Evolutionary conservation across 1,140 invertebrate species (phyloP).

Genomic region (Caerostris extrusa): DNA sequence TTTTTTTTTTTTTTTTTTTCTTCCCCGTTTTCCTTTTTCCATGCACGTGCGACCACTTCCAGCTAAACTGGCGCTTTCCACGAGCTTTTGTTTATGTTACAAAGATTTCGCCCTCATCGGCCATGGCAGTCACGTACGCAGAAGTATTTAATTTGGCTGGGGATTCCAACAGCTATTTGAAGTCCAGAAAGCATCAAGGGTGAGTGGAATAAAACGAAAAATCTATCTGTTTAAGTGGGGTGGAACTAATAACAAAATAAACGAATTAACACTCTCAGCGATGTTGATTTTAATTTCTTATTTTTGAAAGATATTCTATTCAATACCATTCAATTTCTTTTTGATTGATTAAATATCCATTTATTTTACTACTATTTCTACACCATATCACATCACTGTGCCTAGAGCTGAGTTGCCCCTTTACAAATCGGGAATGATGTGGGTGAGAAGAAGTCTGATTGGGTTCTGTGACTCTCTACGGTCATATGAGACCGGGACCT

Average conservation of each 20-base stretch:
- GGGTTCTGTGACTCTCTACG: too few species aligned
- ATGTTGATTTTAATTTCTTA: background rate
- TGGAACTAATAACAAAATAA: background rate
- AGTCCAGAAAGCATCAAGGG: background rate
- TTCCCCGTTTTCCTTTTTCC: background rate
- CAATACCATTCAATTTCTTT: background rate
- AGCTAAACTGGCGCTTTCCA: conserved; percentile 49
- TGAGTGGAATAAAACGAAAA: background rate
- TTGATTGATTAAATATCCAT: too few species aligned
- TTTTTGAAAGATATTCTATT: background rate
- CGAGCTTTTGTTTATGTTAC: conserved; percentile 48
- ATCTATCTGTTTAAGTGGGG: background rate
- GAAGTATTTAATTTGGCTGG: conserved; percentile 24
- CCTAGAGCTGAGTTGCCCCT: too few species aligned
- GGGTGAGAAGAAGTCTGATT: too few species aligned
- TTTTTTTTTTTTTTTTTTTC: background rate
- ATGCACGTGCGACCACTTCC: conserved; percentile 51
- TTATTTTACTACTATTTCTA: too few species aligned
- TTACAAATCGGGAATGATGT: too few species aligned
- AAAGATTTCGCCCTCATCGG: background rate
- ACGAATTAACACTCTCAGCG: background rate
- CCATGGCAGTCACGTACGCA: conserved; percentile 23
- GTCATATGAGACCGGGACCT: too few species aligned
- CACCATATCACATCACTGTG: too few species aligned
- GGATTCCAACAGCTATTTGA: background rate